These are phyloP conservation scores for Lerema accius DNA, from an alignment of 1,140 invertebrate species.

Conservation along the genomic window DNA sequence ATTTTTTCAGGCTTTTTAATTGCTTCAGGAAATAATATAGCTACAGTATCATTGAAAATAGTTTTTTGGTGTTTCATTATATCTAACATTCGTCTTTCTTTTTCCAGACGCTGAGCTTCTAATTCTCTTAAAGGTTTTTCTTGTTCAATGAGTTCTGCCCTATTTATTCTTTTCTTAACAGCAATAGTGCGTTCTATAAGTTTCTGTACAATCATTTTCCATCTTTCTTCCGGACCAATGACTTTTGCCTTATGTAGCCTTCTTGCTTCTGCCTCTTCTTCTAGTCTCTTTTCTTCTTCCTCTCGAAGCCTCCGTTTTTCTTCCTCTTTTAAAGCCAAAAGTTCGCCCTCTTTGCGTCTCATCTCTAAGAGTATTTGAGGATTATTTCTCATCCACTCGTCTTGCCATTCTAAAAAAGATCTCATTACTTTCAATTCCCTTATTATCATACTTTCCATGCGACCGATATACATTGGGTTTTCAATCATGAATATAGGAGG, in stretches of 20 bases:
- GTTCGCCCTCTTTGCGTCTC: constrained; percentile 65
- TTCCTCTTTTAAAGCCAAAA: constrained; percentile 71
- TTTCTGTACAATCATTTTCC: constrained; percentile 76
- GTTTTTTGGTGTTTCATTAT: constrained; percentile 78
- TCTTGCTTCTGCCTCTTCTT: constrained; percentile 69
- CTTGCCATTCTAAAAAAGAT: constrained; percentile 71
- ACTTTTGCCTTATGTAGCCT: constrained; percentile 59
- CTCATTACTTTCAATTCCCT: constrained; percentile 72
- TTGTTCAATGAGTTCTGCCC: constrained; percentile 71
- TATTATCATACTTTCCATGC: constrained; percentile 63
- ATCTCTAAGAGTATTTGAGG: constrained; percentile 70
- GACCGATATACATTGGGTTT: constrained; percentile 51
- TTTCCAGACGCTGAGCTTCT: constrained; percentile 71
- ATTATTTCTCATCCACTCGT: constrained; percentile 72
- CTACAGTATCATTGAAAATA: constrained; percentile 80
- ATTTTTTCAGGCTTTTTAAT: constrained; percentile 63
- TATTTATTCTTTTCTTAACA: constrained; percentile 78
- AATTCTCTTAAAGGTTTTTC: constrained; percentile 77
- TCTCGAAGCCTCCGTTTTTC: constrained; percentile 64
- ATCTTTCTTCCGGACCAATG: constrained; percentile 72
- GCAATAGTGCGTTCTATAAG: constrained; percentile 77
- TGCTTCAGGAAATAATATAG: constrained; percentile 78
- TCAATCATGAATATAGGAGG: constrained; percentile 79
- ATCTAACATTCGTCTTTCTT: constrained; percentile 75
- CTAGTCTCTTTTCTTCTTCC: constrained; percentile 67